Evolutionary conservation across 2,113 vertebrate species (phyloP), one percentile per base, ranked within the genome.

Genomic region (Pituophis catenifer): DNA sequence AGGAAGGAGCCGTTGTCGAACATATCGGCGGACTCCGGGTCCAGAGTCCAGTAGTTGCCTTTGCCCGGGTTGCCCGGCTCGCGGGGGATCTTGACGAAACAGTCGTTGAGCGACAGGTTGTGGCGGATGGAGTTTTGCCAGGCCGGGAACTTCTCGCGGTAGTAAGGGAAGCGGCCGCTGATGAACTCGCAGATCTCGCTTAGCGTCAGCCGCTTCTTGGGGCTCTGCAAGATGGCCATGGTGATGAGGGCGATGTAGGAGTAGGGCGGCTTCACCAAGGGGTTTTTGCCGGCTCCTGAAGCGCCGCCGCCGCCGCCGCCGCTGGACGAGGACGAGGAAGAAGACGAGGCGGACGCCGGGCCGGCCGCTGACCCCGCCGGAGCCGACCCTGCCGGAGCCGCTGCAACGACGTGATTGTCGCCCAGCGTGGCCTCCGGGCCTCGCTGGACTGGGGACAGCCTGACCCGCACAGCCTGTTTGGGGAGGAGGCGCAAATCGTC

Each of bases 111-210:
- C 44, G 99, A 99, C 9, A 99, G 97, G 58, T 99, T 99, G 98
- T 99, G 99, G 55, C 99, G 98, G 93, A 99, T 99, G 62, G 98
- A 99, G 98, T 99, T 99, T 95, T 99, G 99, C 99, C 99, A 99
- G 58, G 98, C 98, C 0, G 98, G 99, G 96, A 99, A 99, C 97
- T 99, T 99, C 97, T 99, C 99, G 93, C 99, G 97, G 97, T 99
- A 99, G 97, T 99, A 99, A 0, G 99, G 99, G 97, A 99, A 99
- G 97, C 98, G 98, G 94, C 98, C 98, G 97, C 99, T 99, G 98
- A 99, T 99, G 96, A 99, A 99, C 97, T 99, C 99, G 95, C 99
- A 99, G 98, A 99, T 99, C 97, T 99, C 99, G 88, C 99, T 99
- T 86, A 99, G 98, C 33, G 99, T 99, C 89, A 99, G 98, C 0